Evolutionary conservation across 2,113 vertebrate genomes (phyloP).

Genomic region (Brienomyrus brachyistius): DNA sequence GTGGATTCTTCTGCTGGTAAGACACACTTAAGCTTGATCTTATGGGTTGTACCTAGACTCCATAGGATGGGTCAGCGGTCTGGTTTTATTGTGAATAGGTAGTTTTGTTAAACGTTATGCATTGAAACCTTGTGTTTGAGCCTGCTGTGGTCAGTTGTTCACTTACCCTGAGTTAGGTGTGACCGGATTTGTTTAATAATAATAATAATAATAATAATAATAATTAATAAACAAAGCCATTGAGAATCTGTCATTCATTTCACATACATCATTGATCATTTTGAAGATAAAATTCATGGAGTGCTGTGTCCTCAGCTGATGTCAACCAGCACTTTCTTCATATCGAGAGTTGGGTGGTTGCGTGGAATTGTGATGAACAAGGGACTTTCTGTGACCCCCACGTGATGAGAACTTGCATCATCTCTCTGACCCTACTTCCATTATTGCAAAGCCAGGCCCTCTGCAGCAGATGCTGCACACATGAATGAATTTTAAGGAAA

Average conservation of each 20-base stretch:
- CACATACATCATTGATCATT: neutral
- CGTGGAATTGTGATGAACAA: neutral
- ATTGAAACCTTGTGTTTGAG: neutral
- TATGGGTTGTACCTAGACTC: neutral
- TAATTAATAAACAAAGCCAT: neutral
- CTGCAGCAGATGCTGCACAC: neutral
- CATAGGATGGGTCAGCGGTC: neutral
- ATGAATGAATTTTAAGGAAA: neutral
- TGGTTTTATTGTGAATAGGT: neutral
- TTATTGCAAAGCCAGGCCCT: neutral
- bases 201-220: neutral
- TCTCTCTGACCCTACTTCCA: neutral
- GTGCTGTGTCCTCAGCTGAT: neutral
- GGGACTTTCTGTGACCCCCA: neutral
- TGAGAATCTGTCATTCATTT: neutral
- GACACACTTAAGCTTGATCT: neutral
- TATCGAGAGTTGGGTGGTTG: neutral
- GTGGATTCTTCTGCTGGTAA: neutral
- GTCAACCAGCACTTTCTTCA: neutral
- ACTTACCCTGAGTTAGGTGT: neutral
- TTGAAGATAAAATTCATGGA: neutral
- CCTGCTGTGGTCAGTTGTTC: neutral
- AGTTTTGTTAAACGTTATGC: neutral
- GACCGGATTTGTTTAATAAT: neutral
- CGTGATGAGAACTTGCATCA: neutral